These are phyloP conservation scores for Beroe ovata DNA, from an alignment of 37 sponge, comb jelly and placozoan species.

Conservation along the genomic window DNA sequence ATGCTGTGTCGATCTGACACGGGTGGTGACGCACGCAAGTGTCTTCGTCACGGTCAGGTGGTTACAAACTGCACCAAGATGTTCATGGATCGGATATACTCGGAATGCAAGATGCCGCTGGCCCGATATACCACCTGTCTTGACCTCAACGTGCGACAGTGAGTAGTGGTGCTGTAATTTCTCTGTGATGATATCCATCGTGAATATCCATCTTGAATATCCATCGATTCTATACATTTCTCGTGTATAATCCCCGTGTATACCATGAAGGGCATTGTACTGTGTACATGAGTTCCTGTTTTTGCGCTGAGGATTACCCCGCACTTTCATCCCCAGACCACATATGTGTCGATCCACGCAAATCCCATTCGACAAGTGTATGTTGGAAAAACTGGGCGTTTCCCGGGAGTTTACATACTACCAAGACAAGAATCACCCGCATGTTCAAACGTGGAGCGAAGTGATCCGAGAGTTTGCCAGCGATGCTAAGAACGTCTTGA, in stretches of 20 bases:
- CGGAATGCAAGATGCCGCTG: constrained; percentile 61
- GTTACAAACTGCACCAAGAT: constrained; percentile 62
- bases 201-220: too few species aligned
- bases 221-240: too few species aligned
- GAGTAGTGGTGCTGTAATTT: background rate
- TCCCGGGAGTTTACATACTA: constrained; percentile 42
- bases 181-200: background rate
- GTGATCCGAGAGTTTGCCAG: constrained; percentile 15
- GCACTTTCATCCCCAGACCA: too few species aligned
- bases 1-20: constrained; percentile 43
- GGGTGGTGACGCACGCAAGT: constrained; percentile 22
- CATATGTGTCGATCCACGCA: constrained; percentile 19
- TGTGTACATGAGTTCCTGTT: too few species aligned
- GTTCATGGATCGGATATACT: constrained; percentile 58
- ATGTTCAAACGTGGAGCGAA: constrained; percentile 6
- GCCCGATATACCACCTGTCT: constrained; percentile 52
- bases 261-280: too few species aligned
- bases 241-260: too few species aligned
- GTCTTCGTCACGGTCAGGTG: constrained; percentile 37
- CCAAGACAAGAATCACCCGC: constrained; percentile 13
- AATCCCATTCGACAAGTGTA: constrained; percentile 35
- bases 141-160: constrained; percentile 16
- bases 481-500: constrained; percentile 4
- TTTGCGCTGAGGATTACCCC: too few species aligned
- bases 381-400: constrained; percentile 27